These are phyloP conservation scores for Ditula angustiorana DNA, from an alignment of 2,888 invertebrate genomes.

Conservation along the genomic window DNA sequence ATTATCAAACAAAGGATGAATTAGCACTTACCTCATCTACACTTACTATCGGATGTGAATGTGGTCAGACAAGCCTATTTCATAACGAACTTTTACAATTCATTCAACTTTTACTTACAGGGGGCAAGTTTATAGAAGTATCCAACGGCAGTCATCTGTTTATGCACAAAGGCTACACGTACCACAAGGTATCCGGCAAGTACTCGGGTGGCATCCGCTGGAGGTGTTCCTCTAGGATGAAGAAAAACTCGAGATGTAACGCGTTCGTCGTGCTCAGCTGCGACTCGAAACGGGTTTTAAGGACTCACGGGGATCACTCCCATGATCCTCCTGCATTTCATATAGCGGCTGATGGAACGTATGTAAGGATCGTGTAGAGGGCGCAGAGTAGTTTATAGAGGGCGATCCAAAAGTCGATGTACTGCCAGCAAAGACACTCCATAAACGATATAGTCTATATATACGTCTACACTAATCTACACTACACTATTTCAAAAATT, in stretches of 20 bases:
- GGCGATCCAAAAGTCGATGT: no score
- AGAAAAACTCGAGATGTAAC: background rate
- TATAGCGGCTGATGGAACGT: constrained; percentile 1
- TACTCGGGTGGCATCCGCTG: constrained; percentile 11
- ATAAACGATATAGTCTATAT: no score
- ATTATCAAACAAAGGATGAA: no score
- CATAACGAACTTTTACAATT: background rate
- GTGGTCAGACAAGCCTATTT: no score
- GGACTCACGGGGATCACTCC: constrained; percentile 4
- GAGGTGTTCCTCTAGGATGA: constrained; percentile 17
- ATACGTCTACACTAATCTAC: no score
- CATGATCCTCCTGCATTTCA: constrained; percentile 4
- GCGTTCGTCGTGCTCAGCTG: constrained; percentile 18
- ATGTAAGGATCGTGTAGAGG: constrained; percentile 10
- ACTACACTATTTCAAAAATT: no score
- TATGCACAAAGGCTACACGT: constrained; percentile 23
- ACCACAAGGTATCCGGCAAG: constrained; percentile 1
- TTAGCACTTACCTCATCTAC: no score
- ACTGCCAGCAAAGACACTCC: no score
- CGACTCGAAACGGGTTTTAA: background rate
- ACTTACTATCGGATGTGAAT: no score
- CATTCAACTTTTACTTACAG: background rate
- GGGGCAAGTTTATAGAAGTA: constrained; percentile 4
- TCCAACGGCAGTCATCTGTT: constrained; percentile 7
- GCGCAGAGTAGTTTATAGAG: no score